Percentiles rank a stretch among this genome's conserved stretches.
phyloP scores from a whole-genome alignment of 2,113 vertebrate species.

The Dipodomys stephensi region DNA sequence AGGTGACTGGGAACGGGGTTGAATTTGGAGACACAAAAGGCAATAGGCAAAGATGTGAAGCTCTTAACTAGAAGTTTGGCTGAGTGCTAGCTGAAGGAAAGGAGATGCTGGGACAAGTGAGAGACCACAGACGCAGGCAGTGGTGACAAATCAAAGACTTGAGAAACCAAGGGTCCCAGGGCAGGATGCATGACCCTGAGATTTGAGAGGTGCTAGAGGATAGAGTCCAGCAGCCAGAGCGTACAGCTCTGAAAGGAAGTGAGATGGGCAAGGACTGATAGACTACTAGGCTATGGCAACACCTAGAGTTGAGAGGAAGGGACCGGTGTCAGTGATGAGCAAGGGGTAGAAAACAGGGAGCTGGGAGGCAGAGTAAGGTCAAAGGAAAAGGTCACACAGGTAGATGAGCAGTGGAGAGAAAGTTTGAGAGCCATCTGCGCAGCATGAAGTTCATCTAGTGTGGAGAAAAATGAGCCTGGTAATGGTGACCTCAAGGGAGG shows the following conservation, averaged over 20 bases:
- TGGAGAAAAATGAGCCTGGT: neutral
- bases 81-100: neutral
- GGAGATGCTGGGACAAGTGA: fast-evolving
- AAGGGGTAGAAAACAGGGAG: neutral
- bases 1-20: neutral
- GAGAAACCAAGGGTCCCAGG: too few species aligned
- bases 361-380: fast-evolving
- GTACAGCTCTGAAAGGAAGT: neutral
- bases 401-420: neutral
- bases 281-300: neutral
- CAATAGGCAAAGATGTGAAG: neutral
- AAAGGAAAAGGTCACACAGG: neutral
- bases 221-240: neutral
- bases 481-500: neutral
- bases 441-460: neutral
- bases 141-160: neutral
- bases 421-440: fast-evolving
- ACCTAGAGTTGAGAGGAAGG: neutral
- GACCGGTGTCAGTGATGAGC: neutral
- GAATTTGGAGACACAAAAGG: neutral
- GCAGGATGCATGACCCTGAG: neutral
- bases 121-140: too few species aligned
- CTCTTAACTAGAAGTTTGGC: neutral
- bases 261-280: neutral
- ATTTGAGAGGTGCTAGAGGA: neutral